Percentiles rank a stretch among this genome's conserved stretches.
phyloP scores from a whole-genome alignment of 2,888 invertebrate species.

The Mythimna albipuncta region DNA sequence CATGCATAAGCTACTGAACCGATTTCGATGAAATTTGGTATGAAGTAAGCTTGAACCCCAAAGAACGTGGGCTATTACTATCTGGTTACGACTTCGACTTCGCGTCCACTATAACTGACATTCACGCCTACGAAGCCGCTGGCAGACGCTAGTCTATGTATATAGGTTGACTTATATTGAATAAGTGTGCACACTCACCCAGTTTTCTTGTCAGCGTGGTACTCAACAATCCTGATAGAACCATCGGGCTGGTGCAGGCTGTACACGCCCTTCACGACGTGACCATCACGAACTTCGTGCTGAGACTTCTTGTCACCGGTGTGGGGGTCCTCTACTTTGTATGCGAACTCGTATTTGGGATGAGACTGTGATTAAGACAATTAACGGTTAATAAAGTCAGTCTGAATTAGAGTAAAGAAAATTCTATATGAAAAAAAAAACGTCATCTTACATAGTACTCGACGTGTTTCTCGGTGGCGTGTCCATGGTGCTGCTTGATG shows the following conservation, averaged over 20 bases:
- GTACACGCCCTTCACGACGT: constrained; percentile 90
- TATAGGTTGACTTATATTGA: accelerated
- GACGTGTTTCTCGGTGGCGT: constrained; percentile 47
- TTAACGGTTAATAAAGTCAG: background rate
- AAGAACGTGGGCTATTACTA: no score
- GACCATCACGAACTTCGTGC: constrained; percentile 86
- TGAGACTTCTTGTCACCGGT: constrained; percentile 85
- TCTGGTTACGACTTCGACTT: no score
- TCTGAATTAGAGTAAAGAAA: background rate
- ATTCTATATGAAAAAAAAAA: background rate
- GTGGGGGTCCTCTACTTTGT: constrained; percentile 85
- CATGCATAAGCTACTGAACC: no score
- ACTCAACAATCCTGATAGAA: constrained; percentile 85
- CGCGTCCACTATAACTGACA: no score
- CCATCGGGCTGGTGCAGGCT: constrained; percentile 88
- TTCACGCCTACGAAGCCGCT: no score
- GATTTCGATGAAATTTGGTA: no score
- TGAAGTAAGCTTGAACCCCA: no score
- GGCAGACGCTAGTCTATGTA: no score
- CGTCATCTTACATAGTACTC: constrained; percentile 31
- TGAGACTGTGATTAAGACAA: constrained; percentile 31
- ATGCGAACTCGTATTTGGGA: constrained; percentile 75
- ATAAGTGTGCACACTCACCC: constrained; percentile 16
- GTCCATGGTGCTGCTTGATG: constrained; percentile 56
- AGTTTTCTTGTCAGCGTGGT: constrained; percentile 77